A percentile compares a stretch with the other conserved stretches of the same genome.
Conservation (phyloP, 1,140 invertebrate genomes). For the Eciton burchellii region DNA sequence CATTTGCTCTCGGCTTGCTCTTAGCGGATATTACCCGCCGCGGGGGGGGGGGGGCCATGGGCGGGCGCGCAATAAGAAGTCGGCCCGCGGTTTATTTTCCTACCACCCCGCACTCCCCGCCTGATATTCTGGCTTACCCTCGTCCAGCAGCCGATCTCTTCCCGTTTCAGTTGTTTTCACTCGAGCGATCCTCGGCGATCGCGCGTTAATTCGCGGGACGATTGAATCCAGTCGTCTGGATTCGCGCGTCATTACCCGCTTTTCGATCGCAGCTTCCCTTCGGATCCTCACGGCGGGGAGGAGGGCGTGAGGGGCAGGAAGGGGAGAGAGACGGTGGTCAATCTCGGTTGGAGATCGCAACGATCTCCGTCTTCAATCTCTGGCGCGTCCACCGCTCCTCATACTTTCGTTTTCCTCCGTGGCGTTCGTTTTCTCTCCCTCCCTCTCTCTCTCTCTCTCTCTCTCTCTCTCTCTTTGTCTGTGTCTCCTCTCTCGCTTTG, state of each 20-base stretch:
- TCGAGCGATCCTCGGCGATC: neutral
- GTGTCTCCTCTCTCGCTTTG: neutral
- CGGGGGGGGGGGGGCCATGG: no score
- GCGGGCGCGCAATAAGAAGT: neutral
- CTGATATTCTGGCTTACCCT: neutral
- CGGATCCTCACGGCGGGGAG: no score
- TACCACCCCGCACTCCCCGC: neutral
- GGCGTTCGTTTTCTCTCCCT: neutral
- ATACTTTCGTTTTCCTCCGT: slow-evolving; percentile 22
- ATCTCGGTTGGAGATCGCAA: neutral
- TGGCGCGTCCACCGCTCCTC: slow-evolving; percentile 5
- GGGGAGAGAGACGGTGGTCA: neutral
- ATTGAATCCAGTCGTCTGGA: slow-evolving; percentile 10
- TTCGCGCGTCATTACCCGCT: neutral
- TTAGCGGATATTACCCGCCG: neutral
- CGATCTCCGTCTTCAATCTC: slow-evolving; percentile 27
- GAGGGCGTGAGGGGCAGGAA: no score
- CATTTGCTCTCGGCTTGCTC: neutral
- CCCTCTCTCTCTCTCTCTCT: neutral
- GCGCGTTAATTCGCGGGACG: neutral
- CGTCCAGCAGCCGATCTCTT: neutral
- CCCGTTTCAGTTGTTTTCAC: no score
- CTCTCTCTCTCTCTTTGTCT: no score
- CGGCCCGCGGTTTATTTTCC: neutral
- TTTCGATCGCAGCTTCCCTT: no score